Evolutionary conservation across 2,797 vertebrate genomes (phyloP), one percentile per base, ranked within the genome.

Genomic region (Pelobates cultripes): DNA sequence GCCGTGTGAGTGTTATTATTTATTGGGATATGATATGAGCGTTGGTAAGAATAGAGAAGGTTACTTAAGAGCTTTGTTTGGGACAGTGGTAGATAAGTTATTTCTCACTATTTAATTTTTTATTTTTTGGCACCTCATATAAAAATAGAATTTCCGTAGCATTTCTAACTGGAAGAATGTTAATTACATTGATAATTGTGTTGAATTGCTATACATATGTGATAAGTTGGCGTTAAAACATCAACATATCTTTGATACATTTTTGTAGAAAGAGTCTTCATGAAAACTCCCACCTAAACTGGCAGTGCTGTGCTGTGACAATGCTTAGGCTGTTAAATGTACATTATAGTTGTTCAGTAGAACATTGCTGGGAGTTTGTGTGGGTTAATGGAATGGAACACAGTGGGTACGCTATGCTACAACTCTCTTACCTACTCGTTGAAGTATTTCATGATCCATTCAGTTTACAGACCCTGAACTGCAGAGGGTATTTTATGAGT

Each of bases 341-440:
- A 60, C 42, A 60, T 45, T 61, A 75, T 51, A n/a, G 53, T 14
- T 78, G 77, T 72, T 70, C 70, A 4, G 57, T 13, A 64, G 70
- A n/a, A 70, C 70, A 78, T 78, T 79, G 53, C 67, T 55, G 43
- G n/a, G 47, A 73, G 61, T 68, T n/a, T 75, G 71, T 53, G 82
- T 84, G 73, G 67, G 77, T 84, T 79, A 71, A 75, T 75, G 43
- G 70, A 53, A 84, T 79, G 77, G 57, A 79, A 71, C 73, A 66
- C 67, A 71, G 71, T 83, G 81, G 76, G 72, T 17, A 75, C 73
- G 70, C 68, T 64, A 45, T 44, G 67, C 53, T 64, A 71, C 68
- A 68, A 70, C 17, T 67, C 43, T 43, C 64, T 53, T 84, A 79
- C 73, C 82, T 79, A 79, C 73, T 78, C 75, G 61, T 12, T 67